Percentiles rank a stretch among this genome's conserved stretches.
phyloP scores from a whole-genome alignment of 2,888 invertebrate genomes.

The Hartigia nigra region DNA sequence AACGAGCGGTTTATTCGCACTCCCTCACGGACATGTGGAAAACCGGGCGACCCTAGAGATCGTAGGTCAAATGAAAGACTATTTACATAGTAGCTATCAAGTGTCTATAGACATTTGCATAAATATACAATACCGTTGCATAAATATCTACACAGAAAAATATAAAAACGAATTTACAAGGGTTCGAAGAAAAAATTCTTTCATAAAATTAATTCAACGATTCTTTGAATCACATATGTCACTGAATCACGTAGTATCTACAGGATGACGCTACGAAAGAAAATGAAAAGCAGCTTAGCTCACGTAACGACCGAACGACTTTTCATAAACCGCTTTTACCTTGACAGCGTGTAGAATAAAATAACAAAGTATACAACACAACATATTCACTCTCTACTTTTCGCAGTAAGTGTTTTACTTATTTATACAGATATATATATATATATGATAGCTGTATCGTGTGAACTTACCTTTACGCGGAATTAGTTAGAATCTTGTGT shows the following conservation, averaged over 20 bases:
- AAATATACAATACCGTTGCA: background rate
- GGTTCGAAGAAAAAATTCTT: background rate
- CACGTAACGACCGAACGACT: background rate
- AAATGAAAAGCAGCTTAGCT: background rate
- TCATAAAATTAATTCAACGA: too few species aligned
- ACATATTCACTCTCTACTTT: background rate
- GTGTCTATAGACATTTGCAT: background rate
- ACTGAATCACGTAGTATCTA: background rate
- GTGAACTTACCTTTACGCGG: background rate
- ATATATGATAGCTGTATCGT: background rate
- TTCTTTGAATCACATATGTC: background rate
- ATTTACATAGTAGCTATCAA: background rate
- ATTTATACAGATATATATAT: background rate
- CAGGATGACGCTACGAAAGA: background rate
- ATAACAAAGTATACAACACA: background rate
- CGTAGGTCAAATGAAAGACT: background rate
- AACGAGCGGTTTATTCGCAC: slow-evolving; percentile 9
- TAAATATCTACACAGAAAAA: background rate
- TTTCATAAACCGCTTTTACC: background rate
- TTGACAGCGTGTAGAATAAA: background rate
- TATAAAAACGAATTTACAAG: background rate
- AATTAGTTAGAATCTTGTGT: background rate
- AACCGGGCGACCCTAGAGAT: background rate
- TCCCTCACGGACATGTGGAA: background rate
- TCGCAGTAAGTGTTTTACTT: background rate